A percentile compares a stretch with the other conserved stretches of the same genome.
These are phyloP conservation scores for Calyptommatus sinebrachiatus DNA, from an alignment of 2,113 vertebrate genomes.

Conservation along the genomic window DNA sequence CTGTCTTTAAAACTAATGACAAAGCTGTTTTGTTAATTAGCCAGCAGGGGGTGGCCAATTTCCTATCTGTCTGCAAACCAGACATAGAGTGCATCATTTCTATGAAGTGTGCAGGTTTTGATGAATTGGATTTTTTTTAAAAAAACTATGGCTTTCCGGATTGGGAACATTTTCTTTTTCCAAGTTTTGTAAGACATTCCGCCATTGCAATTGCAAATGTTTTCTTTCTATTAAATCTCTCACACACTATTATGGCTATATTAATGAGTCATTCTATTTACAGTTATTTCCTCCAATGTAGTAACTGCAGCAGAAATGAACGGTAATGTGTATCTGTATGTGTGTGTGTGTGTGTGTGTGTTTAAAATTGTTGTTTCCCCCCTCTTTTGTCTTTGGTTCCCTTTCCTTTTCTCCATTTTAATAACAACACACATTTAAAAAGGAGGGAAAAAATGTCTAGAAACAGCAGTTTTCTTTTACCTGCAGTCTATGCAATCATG, in stretches of 20 bases:
- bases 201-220: slow-evolving; percentile 8
- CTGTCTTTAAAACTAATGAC: slow-evolving; percentile 37
- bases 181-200: not conserved
- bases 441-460: slow-evolving; percentile 38
- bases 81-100: slow-evolving; percentile 4
- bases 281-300: slow-evolving; percentile 13
- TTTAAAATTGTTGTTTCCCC: slow-evolving; percentile 18
- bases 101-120: not conserved
- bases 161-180: slow-evolving; percentile 25
- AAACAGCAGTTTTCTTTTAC: slow-evolving; percentile 25
- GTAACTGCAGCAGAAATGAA: slow-evolving; percentile 34
- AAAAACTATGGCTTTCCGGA: slow-evolving; percentile 1
- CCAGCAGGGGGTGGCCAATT: not conserved
- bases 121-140: not conserved
- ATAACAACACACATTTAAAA: slow-evolving; percentile 43
- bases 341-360: not conserved
- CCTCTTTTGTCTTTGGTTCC: not conserved
- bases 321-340: not conserved
- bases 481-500: slow-evolving; percentile 30
- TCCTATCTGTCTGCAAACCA: slow-evolving; percentile 29
- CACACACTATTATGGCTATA: slow-evolving; percentile 32
- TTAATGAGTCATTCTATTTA: slow-evolving; percentile 6
- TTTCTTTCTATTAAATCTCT: slow-evolving; percentile 9
- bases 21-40: slow-evolving; percentile 39
- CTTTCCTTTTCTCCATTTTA: slow-evolving; percentile 18